Evolutionary conservation across 2,888 invertebrate species (phyloP), one percentile per base, ranked within the genome.

Genomic region (Branchipolynoe longqiensis): DNA sequence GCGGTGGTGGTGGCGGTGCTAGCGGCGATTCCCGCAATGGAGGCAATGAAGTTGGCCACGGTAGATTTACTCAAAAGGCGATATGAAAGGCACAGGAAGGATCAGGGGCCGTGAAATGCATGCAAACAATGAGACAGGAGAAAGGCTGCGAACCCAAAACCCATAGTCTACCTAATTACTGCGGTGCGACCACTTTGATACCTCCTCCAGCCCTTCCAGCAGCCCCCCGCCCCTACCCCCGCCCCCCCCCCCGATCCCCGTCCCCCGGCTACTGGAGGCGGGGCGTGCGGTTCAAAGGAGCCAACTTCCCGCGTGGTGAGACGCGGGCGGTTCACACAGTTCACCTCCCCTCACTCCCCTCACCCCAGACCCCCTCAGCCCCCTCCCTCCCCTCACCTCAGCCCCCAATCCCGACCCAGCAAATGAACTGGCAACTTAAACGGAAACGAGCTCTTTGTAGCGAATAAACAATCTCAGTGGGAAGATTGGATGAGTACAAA

Each of bases 111-210:
- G 38, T 69, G 69, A 69, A 69, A 69, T 33, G 6, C 33, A 69
- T 33, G 6, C 33, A 69, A 69, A 69, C 38, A 62, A 69, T 12
- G 36, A 33, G 38, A 33, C 6, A 38, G 38, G 36, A 33, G 38
- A 33, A 36, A 38, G 38, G 36, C 22, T 14, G 69, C 36, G 38
- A 38, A 69, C 69, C 69, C 38, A 18, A 36, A 62, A 36, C 36
- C 22, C 18, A 38, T 69, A 38, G 69, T 69, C 69, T 69, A 69
- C n/a, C 36, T 69, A 69, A 69, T 69, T 69, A 69, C 33, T 36
- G n/a, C n/a, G n/a, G 69, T 33, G 69, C 69, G 38, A 31, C 38
- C 69, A 69, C 69, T 69, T 69, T 69, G 69, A 69, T 33, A 69
- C 4, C 62, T 62, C 25, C 25, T n/a, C n/a, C n/a, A n/a, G n/a